Base-by-base conservation (phyloP, 2,797 vertebrate species). In the Bovichtus diacanthus region DNA sequence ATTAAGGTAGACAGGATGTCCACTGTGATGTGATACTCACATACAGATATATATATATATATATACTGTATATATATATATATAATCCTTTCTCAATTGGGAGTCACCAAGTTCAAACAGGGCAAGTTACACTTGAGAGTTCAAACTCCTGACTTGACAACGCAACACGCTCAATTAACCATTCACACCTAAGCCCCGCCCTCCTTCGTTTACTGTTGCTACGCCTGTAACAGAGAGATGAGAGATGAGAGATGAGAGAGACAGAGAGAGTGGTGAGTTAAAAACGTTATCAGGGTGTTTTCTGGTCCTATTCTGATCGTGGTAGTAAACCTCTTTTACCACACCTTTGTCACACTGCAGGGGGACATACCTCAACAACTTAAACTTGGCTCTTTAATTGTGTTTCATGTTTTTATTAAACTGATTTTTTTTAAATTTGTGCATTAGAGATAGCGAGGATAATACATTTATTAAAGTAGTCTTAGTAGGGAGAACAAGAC, bases 1-100 rank as follows among this genome's bases (percentile, higher is more conserved):
- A 19, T 50, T 25, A 41, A 46, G 47, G 21, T 75, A 70, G 11
- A 19, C 39, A 62, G 49, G 73, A 63, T 59, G 39, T 47, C 56
- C 50, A 18, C 13, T 29, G 9, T 36, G 74, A 72, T 36, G 65
- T 58, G 21, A 76, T 55, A 27, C 21, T 63, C 39, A 56, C 5
- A 23, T 56, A 79, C 27, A 21, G 39, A 49, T 29, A 36, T n/a
- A n/a, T n/a, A n/a, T n/a, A n/a, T n/a, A n/a, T n/a, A n/a, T n/a
- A n/a, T n/a, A n/a, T n/a, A n/a, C n/a, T n/a, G n/a, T n/a, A n/a
- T n/a, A n/a, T n/a, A n/a, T n/a, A n/a, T n/a, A n/a, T n/a, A n/a
- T n/a, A n/a, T 9, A 38, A 76, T 51, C 3, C 23, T 46, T 31
- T 43, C 27, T 46, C 18, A 34, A 4, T 4, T 44, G 25, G 39